Conservation (phyloP, 2,113 vertebrate species). For the mouse (Mus musculus) region GRCm39 chr13:18747001-18747500, state of each 20-base stretch:
- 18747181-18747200: neutral
- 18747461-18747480: neutral
- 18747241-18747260: constrained; percentile 23
- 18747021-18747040: neutral
- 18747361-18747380: neutral
- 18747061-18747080: neutral
- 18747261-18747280: neutral
- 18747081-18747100: neutral
- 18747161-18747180: neutral
- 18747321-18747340: neutral
- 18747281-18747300: neutral
- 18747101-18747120: neutral
- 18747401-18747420: neutral
- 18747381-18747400: neutral
- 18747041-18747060: neutral
- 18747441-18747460: neutral
- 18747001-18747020: too few species aligned
- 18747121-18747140: neutral
- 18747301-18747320: neutral
- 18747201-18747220: neutral
- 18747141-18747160: neutral
- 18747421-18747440: neutral
- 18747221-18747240: neutral
- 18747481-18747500: neutral
- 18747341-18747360: neutral